Percentiles rank a stretch among this genome's conserved stretches.
These are phyloP conservation scores for Caenorhabditis virilis DNA, from an alignment of 2,888 invertebrate genomes.

Conservation along the genomic window DNA sequence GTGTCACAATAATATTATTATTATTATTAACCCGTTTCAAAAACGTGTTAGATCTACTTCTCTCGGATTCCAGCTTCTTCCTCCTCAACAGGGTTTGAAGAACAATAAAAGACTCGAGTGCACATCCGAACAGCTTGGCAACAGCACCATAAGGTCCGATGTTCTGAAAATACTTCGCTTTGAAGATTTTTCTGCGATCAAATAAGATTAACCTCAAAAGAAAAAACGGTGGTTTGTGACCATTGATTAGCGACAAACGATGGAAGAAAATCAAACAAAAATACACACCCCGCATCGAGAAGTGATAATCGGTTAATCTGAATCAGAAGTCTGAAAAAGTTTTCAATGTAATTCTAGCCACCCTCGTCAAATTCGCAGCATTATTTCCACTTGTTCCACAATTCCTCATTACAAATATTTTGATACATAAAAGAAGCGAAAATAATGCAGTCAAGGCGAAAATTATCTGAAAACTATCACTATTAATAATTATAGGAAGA, in stretches of 20 bases:
- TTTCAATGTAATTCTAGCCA: not conserved
- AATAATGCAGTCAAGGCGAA: slow-evolving; percentile 10
- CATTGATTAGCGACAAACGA: slow-evolving; percentile 6
- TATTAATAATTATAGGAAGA: not conserved
- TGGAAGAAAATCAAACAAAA: slow-evolving; percentile 15
- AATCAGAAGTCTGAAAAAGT: not conserved
- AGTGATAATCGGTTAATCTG: slow-evolving; percentile 22
- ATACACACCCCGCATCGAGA: slow-evolving; percentile 14
- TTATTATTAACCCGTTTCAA: no score
- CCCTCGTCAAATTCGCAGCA: slow-evolving; percentile 2
- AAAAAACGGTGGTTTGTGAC: slow-evolving; percentile 5
- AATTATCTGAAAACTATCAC: slow-evolving; percentile 17
- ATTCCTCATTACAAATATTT: slow-evolving; percentile 13
- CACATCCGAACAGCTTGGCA: slow-evolving; percentile 12
- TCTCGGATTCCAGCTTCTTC: not conserved
- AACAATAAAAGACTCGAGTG: slow-evolving; percentile 14
- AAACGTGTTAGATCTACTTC: not conserved
- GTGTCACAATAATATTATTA: no score
- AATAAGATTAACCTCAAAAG: slow-evolving; percentile 5
- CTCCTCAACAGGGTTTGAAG: not conserved
- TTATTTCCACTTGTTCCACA: not conserved
- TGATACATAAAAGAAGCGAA: slow-evolving; percentile 4
- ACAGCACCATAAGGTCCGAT: slow-evolving; percentile 19
- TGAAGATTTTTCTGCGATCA: not conserved
- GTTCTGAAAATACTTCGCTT: no score